Evolutionary conservation across 2,113 vertebrate species (phyloP), one percentile per base, ranked within the genome.

Genomic region (Tachysurus vachellii): DNA sequence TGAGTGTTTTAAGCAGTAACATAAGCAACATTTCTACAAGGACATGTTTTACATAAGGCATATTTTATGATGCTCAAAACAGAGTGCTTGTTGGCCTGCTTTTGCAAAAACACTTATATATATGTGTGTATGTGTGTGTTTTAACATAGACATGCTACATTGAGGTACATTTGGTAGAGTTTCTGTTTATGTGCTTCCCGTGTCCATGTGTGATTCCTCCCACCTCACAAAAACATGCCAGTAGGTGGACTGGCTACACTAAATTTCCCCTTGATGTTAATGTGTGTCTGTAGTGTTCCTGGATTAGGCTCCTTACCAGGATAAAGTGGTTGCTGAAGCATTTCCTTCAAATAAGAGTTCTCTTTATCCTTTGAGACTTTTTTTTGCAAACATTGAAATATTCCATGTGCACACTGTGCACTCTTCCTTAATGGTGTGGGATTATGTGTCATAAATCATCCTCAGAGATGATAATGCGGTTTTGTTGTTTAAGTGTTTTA

Each of bases 361-460:
- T 36, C 36, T 2, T 36, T 26, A 23, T 83, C 82, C 82, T 31
- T 28, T 31, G 56, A 36, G 47, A 83, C 50, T 36, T 50, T 5
- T 77, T 59, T 64, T 85, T 28, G 2, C 62, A 36, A 64, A 85
- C 44, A 62, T 73, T 28, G 11, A 75, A 75, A 75, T 56, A 42
- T 44, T 59, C 23, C 11, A 42, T 59, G 44, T 42, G 2, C 54
- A 84, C 26, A 59, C 17, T 54, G 23, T 84, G 59, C 21, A 47
- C 21, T 44, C 42, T 44, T 11, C 23, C 64, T 53, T 57, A 61
- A 57, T 75, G 83, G 19, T 23, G n/a, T 73, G 31, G 56, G 68
- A 75, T 84, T 44, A 56, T 36, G 17, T 28, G 3, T 17, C 9
- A 19, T 31, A 8, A 28, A 56, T 31, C 14, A 28, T 79, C 50